These are phyloP conservation scores for Hyles lineata DNA, from an alignment of 2,888 invertebrate species.

Conservation along the genomic window DNA sequence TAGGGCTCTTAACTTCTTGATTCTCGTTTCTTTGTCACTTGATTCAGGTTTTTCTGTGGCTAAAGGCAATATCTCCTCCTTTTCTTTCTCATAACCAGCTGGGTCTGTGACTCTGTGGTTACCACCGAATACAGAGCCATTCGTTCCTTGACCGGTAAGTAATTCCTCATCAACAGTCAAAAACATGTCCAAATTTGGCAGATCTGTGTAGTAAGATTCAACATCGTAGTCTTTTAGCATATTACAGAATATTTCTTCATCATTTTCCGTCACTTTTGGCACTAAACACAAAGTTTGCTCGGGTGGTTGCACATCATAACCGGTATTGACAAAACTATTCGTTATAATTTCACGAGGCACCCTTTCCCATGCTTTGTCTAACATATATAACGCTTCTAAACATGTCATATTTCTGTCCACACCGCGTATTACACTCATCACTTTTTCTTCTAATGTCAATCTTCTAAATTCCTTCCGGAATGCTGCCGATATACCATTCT, in stretches of 20 bases:
- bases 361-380: constrained; percentile 58
- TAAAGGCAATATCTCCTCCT: constrained; percentile 50
- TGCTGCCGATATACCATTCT: constrained; percentile 53
- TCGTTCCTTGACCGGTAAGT: constrained; percentile 59
- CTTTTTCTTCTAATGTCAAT: constrained; percentile 53
- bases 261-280: constrained; percentile 48
- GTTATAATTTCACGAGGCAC: constrained; percentile 48
- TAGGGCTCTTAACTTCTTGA: constrained; percentile 48
- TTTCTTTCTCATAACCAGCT: constrained; percentile 38
- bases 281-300: constrained; percentile 37
- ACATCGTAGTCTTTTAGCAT: constrained; percentile 55
- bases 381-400: constrained; percentile 55
- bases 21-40: constrained; percentile 45
- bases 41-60: constrained; percentile 51
- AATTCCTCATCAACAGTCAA: constrained; percentile 60
- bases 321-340: constrained; percentile 51
- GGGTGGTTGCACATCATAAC: constrained; percentile 51
- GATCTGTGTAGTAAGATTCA: constrained; percentile 52
- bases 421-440: constrained; percentile 51
- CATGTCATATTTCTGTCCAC: constrained; percentile 56
- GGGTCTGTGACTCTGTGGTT: constrained; percentile 52
- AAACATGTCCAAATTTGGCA: constrained; percentile 52
- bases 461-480: constrained; percentile 56
- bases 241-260: constrained; percentile 52
- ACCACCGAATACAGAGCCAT: constrained; percentile 58